These are phyloP conservation scores for Oxygymnocypris stewartii DNA, from an alignment of 2,113 vertebrate species.

Conservation along the genomic window DNA sequence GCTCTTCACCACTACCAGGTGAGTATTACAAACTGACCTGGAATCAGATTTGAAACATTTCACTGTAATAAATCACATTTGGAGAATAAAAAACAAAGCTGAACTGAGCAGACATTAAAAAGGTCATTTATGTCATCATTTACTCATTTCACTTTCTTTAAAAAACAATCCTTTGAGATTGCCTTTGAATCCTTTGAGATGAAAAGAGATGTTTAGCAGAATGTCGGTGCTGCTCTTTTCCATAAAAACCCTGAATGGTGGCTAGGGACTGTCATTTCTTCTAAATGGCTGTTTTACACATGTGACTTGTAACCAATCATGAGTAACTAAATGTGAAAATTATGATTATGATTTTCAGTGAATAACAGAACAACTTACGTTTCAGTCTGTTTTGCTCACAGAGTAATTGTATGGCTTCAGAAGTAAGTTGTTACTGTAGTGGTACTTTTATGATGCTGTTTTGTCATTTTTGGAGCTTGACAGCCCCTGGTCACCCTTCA, in stretches of 20 bases:
- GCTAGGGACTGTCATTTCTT: not conserved
- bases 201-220: not conserved
- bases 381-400: not conserved
- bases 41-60: not conserved
- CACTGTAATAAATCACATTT: too few relatives aligned
- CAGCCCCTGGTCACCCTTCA: not conserved
- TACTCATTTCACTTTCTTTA: not conserved
- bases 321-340: not conserved
- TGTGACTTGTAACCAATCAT: not conserved
- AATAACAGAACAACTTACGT: not conserved
- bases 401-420: not conserved
- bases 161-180: not conserved
- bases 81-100: not conserved
- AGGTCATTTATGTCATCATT: not conserved
- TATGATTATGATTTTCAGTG: not conserved
- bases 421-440: not conserved
- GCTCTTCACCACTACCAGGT: conserved; percentile 81
- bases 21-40: conserved; percentile 5
- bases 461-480: not conserved
- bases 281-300: too few relatives aligned
- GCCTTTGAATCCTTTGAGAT: too few relatives aligned
- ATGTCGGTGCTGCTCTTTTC: not conserved
- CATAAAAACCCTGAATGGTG: not conserved
- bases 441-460: not conserved
- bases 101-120: not conserved